phyloP scores from a whole-genome alignment of 2,888 invertebrate genomes.

The Sinotaia quadrata region DNA sequence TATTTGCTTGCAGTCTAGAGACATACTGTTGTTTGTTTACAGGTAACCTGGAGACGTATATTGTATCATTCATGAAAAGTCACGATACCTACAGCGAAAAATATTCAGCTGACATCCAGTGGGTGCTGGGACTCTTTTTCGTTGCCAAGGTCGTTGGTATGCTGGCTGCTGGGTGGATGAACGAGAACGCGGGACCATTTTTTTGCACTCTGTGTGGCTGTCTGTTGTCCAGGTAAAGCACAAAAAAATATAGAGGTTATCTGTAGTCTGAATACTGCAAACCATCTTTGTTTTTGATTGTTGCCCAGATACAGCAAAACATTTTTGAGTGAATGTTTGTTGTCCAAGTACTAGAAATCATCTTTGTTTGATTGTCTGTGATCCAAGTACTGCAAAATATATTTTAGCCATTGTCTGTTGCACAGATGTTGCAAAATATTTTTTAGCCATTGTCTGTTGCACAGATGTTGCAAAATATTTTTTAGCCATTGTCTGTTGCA shows the following conservation, averaged over 20 bases:
- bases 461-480: too few species aligned
- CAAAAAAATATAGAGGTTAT: too few species aligned
- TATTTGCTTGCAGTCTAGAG: neutral
- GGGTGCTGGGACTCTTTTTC: conserved; percentile 11
- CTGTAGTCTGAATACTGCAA: too few species aligned
- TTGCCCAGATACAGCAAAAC: too few species aligned
- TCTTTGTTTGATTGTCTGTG: too few species aligned
- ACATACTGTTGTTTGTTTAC: neutral
- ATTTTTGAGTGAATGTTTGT: too few species aligned
- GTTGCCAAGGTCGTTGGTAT: conserved; percentile 9
- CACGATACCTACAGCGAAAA: neutral
- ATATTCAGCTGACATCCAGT: conserved; percentile 3
- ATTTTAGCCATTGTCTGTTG: too few species aligned
- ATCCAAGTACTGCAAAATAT: too few species aligned
- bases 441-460: too few species aligned
- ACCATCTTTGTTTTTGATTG: neutral
- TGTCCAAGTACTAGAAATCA: too few species aligned
- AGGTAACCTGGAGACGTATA: conserved; percentile 10
- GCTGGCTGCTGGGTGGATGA: conserved; percentile 9
- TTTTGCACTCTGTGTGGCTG: conserved; percentile 1
- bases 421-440: too few species aligned
- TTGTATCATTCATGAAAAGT: conserved; percentile 1
- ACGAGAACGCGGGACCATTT: neutral
- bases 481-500: too few species aligned
- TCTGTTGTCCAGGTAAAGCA: neutral